Evolutionary conservation across 2,113 vertebrate genomes (phyloP).

Genomic region (Neoarius graeffei): DNA sequence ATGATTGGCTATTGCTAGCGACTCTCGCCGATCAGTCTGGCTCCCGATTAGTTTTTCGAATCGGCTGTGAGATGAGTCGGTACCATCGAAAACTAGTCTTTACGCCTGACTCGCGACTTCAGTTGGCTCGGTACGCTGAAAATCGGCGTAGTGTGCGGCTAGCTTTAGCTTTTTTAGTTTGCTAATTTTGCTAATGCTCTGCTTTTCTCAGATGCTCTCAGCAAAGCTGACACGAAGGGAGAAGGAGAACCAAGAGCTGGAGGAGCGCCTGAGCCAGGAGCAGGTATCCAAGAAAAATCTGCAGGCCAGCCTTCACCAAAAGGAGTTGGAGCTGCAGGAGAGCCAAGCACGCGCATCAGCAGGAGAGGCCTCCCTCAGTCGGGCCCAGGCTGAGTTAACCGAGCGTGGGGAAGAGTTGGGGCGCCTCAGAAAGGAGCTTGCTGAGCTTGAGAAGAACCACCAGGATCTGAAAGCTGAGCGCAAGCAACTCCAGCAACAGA

Average conservation of each 20-base stretch:
- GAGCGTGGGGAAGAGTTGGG: constrained; percentile 79
- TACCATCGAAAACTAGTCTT: too few species aligned
- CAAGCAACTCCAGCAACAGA: constrained; percentile 92
- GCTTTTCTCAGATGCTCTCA: constrained; percentile 74
- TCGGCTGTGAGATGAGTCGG: too few species aligned
- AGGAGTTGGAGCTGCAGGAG: constrained; percentile 87
- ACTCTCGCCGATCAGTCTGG: too few species aligned
- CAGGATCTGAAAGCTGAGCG: constrained; percentile 89
- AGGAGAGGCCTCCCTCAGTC: constrained; percentile 79
- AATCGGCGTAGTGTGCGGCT: too few species aligned
- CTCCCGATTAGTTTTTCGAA: too few species aligned
- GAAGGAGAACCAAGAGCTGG: constrained; percentile 79
- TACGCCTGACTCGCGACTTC: too few species aligned
- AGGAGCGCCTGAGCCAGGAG: constrained; percentile 80
- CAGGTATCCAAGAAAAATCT: constrained; percentile 79
- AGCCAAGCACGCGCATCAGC: constrained; percentile 80
- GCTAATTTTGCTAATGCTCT: not conserved
- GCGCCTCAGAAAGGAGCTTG: constrained; percentile 84
- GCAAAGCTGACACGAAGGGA: constrained; percentile 84
- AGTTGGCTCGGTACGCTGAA: too few species aligned
- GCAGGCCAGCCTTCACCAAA: constrained; percentile 83
- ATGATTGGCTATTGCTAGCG: too few species aligned
- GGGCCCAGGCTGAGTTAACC: constrained; percentile 76
- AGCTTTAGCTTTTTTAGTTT: not conserved
- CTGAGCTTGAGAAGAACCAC: constrained; percentile 83